Evolutionary conservation across 2,113 vertebrate genomes (phyloP).

Genomic region (Salvator merianae): DNA sequence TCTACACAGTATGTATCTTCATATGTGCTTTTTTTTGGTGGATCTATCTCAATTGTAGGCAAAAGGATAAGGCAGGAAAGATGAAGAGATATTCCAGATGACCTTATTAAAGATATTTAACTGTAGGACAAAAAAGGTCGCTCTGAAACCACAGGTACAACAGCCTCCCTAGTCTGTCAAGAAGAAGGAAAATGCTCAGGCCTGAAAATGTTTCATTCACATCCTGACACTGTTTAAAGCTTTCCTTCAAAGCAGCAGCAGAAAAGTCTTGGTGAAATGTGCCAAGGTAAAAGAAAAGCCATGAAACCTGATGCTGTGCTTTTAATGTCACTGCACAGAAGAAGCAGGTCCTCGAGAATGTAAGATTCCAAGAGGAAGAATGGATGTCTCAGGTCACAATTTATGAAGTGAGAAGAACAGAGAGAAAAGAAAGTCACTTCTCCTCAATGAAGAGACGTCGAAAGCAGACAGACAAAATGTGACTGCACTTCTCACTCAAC

Average conservation of each 20-base stretch:
- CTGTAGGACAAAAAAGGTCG: slow-evolving; percentile 32
- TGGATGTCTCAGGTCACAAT: neutral
- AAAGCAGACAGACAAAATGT: neutral
- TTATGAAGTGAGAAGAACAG: neutral
- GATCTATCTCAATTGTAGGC: slow-evolving; percentile 4
- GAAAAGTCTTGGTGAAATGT: slow-evolving; percentile 14
- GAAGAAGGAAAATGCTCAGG: slow-evolving; percentile 49
- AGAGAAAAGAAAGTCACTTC: neutral
- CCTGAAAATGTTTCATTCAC: slow-evolving; percentile 36
- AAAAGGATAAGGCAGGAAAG: neutral
- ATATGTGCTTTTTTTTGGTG: neutral
- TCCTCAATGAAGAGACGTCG: neutral
- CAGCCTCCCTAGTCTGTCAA: slow-evolving; percentile 49
- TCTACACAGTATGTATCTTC: too few species aligned
- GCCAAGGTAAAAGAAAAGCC: slow-evolving; percentile 30
- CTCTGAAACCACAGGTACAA: slow-evolving; percentile 20
- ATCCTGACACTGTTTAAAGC: neutral
- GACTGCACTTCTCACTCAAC: too few species aligned
- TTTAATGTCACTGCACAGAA: slow-evolving; percentile 24
- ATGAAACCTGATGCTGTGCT: neutral
- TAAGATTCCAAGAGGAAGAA: neutral
- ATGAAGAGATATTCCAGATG: slow-evolving; percentile 9
- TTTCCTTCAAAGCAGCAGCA: slow-evolving; percentile 33
- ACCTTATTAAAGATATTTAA: slow-evolving; percentile 45
- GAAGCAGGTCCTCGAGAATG: neutral